Percentiles rank a stretch among this genome's conserved stretches.
phyloP scores from a whole-genome alignment of 2,888 invertebrate species.

The Oasisia sp. region DNA sequence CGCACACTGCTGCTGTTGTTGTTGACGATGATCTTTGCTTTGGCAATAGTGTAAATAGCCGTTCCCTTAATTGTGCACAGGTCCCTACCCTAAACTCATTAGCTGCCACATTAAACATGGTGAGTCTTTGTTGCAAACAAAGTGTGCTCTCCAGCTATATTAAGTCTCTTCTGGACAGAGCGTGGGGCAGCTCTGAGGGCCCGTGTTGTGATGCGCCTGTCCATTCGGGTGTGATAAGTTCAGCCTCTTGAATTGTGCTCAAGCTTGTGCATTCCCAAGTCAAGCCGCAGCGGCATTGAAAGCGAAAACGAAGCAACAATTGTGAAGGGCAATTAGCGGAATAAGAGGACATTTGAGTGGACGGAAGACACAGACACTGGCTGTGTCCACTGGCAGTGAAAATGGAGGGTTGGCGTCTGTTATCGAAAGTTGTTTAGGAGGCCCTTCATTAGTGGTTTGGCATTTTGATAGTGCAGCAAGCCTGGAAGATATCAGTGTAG shows the following conservation, averaged over 20 bases:
- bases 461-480: background rate
- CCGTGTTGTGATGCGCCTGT: background rate
- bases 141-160: background rate
- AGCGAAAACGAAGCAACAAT: background rate
- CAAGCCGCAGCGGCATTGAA: background rate
- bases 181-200: background rate
- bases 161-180: background rate
- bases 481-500: background rate
- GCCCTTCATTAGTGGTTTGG: background rate
- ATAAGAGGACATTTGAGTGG: background rate
- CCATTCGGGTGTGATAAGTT: background rate
- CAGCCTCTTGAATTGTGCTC: background rate
- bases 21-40: slow-evolving; percentile 10
- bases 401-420: background rate
- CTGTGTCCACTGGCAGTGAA: background rate
- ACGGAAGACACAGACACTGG: background rate
- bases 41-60: slow-evolving; percentile 3
- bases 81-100: slow-evolving; percentile 13
- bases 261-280: background rate
- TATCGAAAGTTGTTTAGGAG: background rate
- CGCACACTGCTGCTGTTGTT: background rate
- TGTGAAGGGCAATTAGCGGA: background rate
- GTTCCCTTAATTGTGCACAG: background rate
- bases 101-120: slow-evolving; percentile 12
- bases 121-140: background rate